Base-by-base conservation (phyloP, 2,797 vertebrate species). In the Poecilia picta region DNA sequence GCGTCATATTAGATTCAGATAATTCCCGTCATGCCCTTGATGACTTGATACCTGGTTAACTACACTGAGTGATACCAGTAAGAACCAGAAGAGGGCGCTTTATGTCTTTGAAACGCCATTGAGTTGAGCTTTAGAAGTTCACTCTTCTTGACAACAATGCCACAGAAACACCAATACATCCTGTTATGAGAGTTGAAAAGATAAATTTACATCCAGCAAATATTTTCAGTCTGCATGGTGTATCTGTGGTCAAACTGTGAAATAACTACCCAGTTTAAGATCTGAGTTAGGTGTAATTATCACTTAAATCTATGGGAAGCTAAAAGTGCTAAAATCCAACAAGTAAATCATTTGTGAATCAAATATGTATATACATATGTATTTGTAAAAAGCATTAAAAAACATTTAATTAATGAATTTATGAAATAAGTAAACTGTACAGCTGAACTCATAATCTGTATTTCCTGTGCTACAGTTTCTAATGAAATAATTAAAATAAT, bases 41-140 rank as follows among this genome's bases (percentile, higher is more conserved):
- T 83, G 57, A 75, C 0, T n/a, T 45, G 5, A 25, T 73, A 25
- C 25, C 75, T 74, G 66, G 70, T 75, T 80, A 2, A 49, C 77
- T 31, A 66, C 47, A 74, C 74, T 70, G 80, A 72, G 68, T 76
- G 86, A 83, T 88, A 87, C 89, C 89, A 87, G 71, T 57, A 83
- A 16, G 43, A 79, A 78, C 88, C 94, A 91, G 82, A 87, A 93
- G 93, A 85, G 77, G 88, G 79, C 83, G 70, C 80, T 71, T 68
- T 74, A 79, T 79, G 75, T 81, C n/a, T 77, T 77, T 57, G 81
- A 70, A 80, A 88, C 85, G 81, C 76, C 87, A 78, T 78, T 78
- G 68, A 46, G 25, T 73, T 75, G 76, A 55, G 70, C 74, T 88
- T 76, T 10, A 72, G 18, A 74, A 73, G 73, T 73, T 77, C 68